Evolutionary conservation across 2,113 vertebrate genomes (phyloP), one percentile per base, ranked within the genome.

Genomic region (Cettia cetti): DNA sequence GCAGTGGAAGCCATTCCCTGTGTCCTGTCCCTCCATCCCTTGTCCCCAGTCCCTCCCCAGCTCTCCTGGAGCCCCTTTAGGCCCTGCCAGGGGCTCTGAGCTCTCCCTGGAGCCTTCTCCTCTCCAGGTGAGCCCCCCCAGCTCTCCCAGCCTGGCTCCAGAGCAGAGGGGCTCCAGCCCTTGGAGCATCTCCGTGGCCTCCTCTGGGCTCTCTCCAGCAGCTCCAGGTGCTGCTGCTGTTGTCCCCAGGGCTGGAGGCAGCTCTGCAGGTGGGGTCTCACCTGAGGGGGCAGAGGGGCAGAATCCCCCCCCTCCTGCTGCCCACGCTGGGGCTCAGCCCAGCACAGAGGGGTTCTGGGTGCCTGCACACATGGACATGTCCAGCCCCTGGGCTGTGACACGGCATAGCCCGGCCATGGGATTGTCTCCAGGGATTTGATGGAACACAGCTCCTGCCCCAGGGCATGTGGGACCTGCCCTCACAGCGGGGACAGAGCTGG

Each of bases 351-450:
- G 10, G 5, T 17, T 15, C 10, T 2, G 20, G n/a, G 52, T 30
- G 20, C 50, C 42, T 16, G 35, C 40, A n/a, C 49, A 42, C 44
- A 21, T 0, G 0, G 40, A 11, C 57, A 10, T 1, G 20, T 18
- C 13, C 75, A 26, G 10, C 20, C 39, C 14, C 33, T n/a, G 54
- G 8, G 59, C 64, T 22, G 78, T 47, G 59, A 45, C 63, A 26
- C 5, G 1, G 68, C 2, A 0, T 3, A 3, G 68, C 53, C 74
- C 4, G 31, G 53, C 6, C 47, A 0, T 1, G 14, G 59, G 3
- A 60, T 33, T 28, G 10, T 45, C 71, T 22, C 23, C 35, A 7
- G 33, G 53, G 37, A 13, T 22, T 71, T 44, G 42, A 2, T 26
- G 20, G 17, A 24, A 42, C 26, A 1, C 13, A 13, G 15, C 52